These are phyloP conservation scores for Sitophilus oryzae DNA, from an alignment of 1,140 invertebrate species.

Conservation along the genomic window DNA sequence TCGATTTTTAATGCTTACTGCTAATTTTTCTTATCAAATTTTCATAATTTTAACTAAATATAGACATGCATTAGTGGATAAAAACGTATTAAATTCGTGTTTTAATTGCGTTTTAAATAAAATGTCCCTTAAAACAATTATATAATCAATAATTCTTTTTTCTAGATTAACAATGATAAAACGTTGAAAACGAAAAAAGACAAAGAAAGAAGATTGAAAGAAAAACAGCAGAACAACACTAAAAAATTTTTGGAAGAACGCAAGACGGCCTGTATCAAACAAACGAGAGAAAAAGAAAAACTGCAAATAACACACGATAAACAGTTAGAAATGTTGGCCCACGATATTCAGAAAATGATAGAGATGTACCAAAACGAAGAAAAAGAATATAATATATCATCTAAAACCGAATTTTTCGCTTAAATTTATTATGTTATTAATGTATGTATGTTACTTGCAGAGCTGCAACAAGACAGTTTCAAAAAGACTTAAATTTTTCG, in stretches of 20 bases:
- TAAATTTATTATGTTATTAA: conserved; percentile 36
- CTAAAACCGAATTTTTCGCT: conserved; percentile 85
- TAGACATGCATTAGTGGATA: no score
- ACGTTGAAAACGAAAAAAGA: conserved; percentile 96
- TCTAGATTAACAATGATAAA: conserved; percentile 79
- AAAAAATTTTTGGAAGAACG: conserved; percentile 98
- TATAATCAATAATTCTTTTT: conserved; percentile 8
- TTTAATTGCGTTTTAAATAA: neutral
- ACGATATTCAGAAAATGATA: conserved; percentile 88
- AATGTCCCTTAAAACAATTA: neutral
- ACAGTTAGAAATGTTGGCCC: conserved; percentile 82
- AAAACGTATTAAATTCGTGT: no score
- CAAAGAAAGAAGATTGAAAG: conserved; percentile 84
- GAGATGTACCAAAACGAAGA: conserved; percentile 95
- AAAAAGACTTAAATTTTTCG: neutral
- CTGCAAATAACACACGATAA: conserved; percentile 87
- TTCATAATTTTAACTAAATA: no score
- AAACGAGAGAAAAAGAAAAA: conserved; percentile 90
- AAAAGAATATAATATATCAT: conserved; percentile 83
- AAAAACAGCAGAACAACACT: conserved; percentile 98
- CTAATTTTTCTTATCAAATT: no score
- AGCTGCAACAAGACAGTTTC: no score
- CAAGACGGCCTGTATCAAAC: conserved; percentile 81
- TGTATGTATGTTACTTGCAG: neutral
- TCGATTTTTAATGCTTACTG: no score